phyloP scores from a whole-genome alignment of 2,113 vertebrate species.

The Urocolius indicus region DNA sequence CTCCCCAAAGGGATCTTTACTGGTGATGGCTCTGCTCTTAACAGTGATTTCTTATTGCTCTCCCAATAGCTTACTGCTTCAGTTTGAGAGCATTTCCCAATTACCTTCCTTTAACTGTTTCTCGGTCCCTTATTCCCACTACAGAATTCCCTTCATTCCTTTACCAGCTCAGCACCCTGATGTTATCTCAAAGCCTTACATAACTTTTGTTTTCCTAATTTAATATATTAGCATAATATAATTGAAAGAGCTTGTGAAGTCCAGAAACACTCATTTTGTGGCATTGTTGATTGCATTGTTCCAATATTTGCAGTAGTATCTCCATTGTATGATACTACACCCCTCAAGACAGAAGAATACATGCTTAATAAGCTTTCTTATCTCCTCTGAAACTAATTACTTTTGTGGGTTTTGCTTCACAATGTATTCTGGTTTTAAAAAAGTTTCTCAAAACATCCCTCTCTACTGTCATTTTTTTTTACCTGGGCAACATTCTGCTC shows the following conservation, averaged over 20 bases:
- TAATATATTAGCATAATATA: slow-evolving; percentile 52
- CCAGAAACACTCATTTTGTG: slow-evolving; percentile 47
- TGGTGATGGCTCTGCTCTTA: neutral
- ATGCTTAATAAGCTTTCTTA: slow-evolving; percentile 40
- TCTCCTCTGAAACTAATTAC: slow-evolving; percentile 47
- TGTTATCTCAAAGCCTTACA: slow-evolving; percentile 10
- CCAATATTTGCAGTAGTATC: neutral
- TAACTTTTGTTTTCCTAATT: slow-evolving; percentile 29
- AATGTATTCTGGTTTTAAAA: neutral
- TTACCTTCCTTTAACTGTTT: neutral
- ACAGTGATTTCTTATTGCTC: neutral
- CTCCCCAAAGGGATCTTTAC: neutral
- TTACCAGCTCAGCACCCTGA: neutral
- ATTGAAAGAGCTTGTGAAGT: slow-evolving; percentile 47
- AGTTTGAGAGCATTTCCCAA: neutral
- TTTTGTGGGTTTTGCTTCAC: neutral
- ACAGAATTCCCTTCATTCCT: neutral
- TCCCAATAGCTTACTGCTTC: neutral
- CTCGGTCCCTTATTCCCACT: neutral
- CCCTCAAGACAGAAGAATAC: slow-evolving; percentile 20
- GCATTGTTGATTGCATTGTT: slow-evolving; percentile 40
- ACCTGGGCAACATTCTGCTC: neutral
- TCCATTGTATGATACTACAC: slow-evolving; percentile 3
- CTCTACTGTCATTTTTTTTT: neutral
- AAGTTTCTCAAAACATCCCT: neutral